Conservation (phyloP, 2,888 invertebrate species). For the Adela reaumurella region DNA sequence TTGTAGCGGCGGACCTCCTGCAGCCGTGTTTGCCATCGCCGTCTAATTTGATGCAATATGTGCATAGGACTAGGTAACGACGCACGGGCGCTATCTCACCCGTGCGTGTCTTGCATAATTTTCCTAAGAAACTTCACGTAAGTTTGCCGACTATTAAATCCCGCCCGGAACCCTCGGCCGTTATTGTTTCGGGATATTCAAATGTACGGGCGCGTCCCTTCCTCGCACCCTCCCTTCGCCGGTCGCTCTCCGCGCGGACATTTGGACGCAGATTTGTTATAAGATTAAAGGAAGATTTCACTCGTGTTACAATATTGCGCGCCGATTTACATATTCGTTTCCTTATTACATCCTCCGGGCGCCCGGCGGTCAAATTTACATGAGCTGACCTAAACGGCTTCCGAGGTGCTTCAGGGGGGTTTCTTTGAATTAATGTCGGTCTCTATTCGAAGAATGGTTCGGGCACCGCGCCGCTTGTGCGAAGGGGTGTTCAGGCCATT, state of each 20-base stretch:
- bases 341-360: conserved; percentile 53
- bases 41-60: conserved; percentile 60
- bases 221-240: conserved; percentile 32
- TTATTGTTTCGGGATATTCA: conserved; percentile 15
- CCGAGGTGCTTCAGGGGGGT: conserved; percentile 58
- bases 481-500: too few relatives aligned
- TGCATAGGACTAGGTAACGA: conserved; percentile 54
- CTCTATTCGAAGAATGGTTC: neutral
- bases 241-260: conserved; percentile 44
- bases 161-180: neutral
- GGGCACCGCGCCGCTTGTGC: too few relatives aligned
- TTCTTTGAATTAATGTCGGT: neutral
- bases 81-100: conserved; percentile 37
- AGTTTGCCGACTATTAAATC: conserved; percentile 1
- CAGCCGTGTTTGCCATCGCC: conserved; percentile 51
- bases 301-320: conserved; percentile 56
- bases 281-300: conserved; percentile 60
- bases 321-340: conserved; percentile 57
- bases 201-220: conserved; percentile 9
- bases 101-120: conserved; percentile 56
- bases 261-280: conserved; percentile 59
- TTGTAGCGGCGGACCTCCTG: conserved; percentile 5
- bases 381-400: conserved; percentile 58
- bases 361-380: conserved; percentile 49
- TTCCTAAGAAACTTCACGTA: conserved; percentile 36